phyloP scores from a whole-genome alignment of 2,113 vertebrate species.

The Ceyx cyanopectus region DNA sequence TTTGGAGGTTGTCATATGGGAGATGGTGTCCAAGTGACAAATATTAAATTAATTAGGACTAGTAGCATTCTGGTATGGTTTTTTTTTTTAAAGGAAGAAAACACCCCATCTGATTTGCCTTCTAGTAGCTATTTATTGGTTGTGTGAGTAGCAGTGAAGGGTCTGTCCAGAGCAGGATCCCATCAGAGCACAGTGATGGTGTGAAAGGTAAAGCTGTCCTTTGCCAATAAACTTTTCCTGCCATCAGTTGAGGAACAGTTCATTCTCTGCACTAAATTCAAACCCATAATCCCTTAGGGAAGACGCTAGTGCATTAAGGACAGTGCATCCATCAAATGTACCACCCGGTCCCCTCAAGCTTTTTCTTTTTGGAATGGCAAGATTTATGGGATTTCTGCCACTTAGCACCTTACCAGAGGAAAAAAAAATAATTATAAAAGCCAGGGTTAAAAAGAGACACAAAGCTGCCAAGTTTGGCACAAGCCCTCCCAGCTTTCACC shows the following conservation, averaged over 20 bases:
- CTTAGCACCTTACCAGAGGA: slow-evolving; percentile 59
- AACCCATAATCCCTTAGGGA: slow-evolving; percentile 49
- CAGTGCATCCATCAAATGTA: slow-evolving; percentile 23
- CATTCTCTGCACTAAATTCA: slow-evolving; percentile 35
- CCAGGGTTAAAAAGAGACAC: background rate
- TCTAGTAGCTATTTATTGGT: background rate
- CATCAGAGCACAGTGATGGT: background rate
- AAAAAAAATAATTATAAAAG: background rate
- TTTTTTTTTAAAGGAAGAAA: background rate
- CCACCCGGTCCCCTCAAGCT: slow-evolving; percentile 30
- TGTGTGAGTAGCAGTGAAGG: background rate
- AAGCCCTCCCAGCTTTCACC: background rate
- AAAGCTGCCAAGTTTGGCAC: slow-evolving; percentile 6
- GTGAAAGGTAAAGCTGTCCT: slow-evolving; percentile 1
- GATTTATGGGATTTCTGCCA: slow-evolving; percentile 40
- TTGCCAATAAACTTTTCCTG: slow-evolving; percentile 53
- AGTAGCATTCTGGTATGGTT: background rate
- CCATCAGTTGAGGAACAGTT: slow-evolving; percentile 34
- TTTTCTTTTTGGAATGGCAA: slow-evolving; percentile 60
- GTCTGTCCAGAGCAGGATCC: background rate
- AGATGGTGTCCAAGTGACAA: slow-evolving; percentile 40
- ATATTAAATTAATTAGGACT: slow-evolving; percentile 56
- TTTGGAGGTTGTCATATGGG: slow-evolving; percentile 26
- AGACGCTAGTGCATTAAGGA: slow-evolving; percentile 31
- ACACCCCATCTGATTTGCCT: background rate